Base-by-base conservation (phyloP, 2,888 invertebrate species). In the Orthonychiurus folsomi region DNA sequence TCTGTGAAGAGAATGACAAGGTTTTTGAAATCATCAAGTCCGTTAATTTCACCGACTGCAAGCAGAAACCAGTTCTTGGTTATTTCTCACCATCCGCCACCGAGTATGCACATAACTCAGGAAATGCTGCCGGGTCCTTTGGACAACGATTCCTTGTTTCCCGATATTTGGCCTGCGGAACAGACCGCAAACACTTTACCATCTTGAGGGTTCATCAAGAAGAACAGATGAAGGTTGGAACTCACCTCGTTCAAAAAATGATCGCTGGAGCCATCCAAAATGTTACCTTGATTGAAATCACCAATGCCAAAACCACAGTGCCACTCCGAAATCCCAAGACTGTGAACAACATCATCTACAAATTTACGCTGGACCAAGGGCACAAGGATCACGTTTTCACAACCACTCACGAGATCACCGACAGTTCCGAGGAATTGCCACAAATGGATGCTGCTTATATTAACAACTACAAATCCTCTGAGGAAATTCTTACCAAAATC, bases 31-130 rank as follows among this genome's bases (percentile, higher is more conserved):
- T 79, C 68, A 74, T 74, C 66, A 78, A 79, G 74, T 74, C 77
- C 48, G 70, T 77, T 69, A 76, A 79, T 75, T 78, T 77, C 73
- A 74, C 77, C 64, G 75, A 75, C 65, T 78, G 78, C 74, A 64
- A 64, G 53, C 68, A 74, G 62, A 74, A 76, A 63, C 74, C 77
- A 50, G 68, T 73, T 28, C 67, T 69, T 50, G 65, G 69, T 55
- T 63, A 64, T 62, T 50, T 65, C 53, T 64, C 66, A 56, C 70
- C 70, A 9, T 23, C 50, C 3, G 50, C 66, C 24, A 69, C 65
- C 61, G 47, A 67, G 15, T 59, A 67, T 52, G 71, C 70, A 68
- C 63, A 66, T 15, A 69, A 73, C 2, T 69, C 69, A 54, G 73
- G 73, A 60, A 73, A 70, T 63, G 58, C 52, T 23, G 73, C 73